Evolutionary conservation across 1,140 invertebrate species (phyloP).

Genomic region (Hestina assimilis): DNA sequence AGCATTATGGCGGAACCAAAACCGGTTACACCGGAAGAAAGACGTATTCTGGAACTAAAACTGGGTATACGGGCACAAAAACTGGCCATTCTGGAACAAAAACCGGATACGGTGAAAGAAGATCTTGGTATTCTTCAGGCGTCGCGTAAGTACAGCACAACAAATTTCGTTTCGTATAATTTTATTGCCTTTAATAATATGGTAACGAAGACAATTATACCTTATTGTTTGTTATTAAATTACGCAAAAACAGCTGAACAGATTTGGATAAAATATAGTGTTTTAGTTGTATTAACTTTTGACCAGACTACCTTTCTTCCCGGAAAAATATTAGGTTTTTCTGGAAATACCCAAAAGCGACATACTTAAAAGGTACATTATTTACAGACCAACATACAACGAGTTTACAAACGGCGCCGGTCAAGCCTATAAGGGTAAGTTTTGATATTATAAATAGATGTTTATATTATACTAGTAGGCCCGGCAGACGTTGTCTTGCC

Average conservation of each 20-base stretch:
- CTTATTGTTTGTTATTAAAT: no score
- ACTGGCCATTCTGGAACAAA: constrained; percentile 30
- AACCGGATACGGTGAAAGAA: constrained; percentile 21
- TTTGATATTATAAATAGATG: not conserved
- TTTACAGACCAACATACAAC: constrained; percentile 47
- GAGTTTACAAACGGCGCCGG: constrained; percentile 44
- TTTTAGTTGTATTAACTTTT: no score
- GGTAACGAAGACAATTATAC: no score
- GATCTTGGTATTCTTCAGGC: constrained; percentile 47
- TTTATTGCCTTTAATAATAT: no score
- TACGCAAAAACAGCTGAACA: no score
- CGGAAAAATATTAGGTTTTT: no score
- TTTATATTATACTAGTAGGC: no score
- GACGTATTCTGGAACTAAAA: constrained; percentile 45
- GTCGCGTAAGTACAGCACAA: constrained; percentile 39
- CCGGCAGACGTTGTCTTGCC: not conserved
- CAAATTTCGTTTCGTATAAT: not conserved
- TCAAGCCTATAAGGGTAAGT: constrained; percentile 43
- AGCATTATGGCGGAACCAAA: constrained; percentile 40
- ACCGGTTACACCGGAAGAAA: constrained; percentile 41
- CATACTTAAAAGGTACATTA: no score
- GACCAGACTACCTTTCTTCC: no score
- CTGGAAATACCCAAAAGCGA: no score
- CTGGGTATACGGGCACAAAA: constrained; percentile 35
- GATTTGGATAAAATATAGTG: no score